Evolutionary conservation across 1,140 invertebrate genomes (phyloP), one percentile per base, ranked within the genome.

Genomic region (Brachionus rubens): DNA sequence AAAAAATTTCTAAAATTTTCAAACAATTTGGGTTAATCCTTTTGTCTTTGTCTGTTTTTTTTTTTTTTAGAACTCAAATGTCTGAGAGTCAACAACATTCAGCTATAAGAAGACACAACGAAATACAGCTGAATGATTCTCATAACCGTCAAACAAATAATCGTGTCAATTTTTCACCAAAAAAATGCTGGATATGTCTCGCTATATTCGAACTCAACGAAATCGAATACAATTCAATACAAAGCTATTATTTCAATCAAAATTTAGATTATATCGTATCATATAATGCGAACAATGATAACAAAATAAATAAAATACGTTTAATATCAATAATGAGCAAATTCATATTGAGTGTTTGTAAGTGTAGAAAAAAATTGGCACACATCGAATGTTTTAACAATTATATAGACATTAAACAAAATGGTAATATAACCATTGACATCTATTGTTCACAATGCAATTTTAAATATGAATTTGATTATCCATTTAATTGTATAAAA

Each of bases 181-280:
- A 65, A 72, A 72, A 72, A 36, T 72, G 68, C 16, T 72, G 68
- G 68, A 48, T 72, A 16, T 72, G 68, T 10, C 10, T 50, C 24
- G 19, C 43, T 9, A 33, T 72, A 48, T 50, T 72, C 36, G 68
- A 72, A 41, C 46, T 72, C 12, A 30, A 72, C 7, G 30, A 50
- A 21, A 30, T 41, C 12, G 68, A 72, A 36, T 54, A 72, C 19
- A 48, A 50, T 14, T 9, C 16, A 14, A 54, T 72, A n/a, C 46
- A 72, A 54, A 54, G 21, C 3, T 50, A 36, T 30, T 72, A 21
- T 33, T 50, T 50, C 1, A 30, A 72, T 19, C 26, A 50, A 28
- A 30, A 72, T 48, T 41, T 50, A 30, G 16, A 36, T 12, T 24
- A 4, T 21, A 47, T 26, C 9, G 14, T 28, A 59, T 7, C 19